A percentile compares a stretch with the other conserved stretches of the same genome.
Conservation (phyloP, 2,113 vertebrate genomes). For the Grammomys surdaster region DNA sequence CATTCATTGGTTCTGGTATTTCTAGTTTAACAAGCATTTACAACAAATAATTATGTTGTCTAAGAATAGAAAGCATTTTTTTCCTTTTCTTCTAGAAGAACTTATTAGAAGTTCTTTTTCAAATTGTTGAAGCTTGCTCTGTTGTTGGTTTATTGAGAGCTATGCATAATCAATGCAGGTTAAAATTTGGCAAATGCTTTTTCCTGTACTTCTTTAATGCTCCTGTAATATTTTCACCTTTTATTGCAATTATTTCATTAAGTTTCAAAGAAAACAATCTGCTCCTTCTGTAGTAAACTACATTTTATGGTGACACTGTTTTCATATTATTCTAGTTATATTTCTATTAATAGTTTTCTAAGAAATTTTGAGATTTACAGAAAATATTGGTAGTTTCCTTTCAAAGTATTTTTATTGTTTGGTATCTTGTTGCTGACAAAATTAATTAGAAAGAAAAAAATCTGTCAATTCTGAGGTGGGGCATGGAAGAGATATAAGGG, state of each 20-base stretch:
- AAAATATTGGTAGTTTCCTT: background rate
- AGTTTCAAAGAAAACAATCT: background rate
- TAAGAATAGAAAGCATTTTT: background rate
- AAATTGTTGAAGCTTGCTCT: background rate
- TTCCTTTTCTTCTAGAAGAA: background rate
- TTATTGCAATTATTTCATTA: background rate
- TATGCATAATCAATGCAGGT: background rate
- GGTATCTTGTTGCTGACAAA: background rate
- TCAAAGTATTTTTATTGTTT: background rate
- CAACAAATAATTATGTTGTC: background rate
- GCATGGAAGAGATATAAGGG: background rate
- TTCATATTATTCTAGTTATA: background rate
- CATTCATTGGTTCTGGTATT: background rate
- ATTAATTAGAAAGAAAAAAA: background rate
- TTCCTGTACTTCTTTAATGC: background rate
- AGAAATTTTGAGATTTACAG: background rate
- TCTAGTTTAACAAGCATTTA: background rate
- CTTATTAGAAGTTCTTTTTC: background rate
- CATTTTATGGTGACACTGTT: background rate
- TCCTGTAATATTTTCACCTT: background rate
- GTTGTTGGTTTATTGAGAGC: background rate
- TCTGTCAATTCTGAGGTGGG: background rate
- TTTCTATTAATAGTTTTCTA: background rate
- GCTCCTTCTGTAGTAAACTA: background rate
- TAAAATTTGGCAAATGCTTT: background rate